Percentiles rank a stretch among this genome's conserved stretches.
These are phyloP conservation scores for Cyprinodon tularosa DNA, from an alignment of 2,113 vertebrate species.

Conservation along the genomic window DNA sequence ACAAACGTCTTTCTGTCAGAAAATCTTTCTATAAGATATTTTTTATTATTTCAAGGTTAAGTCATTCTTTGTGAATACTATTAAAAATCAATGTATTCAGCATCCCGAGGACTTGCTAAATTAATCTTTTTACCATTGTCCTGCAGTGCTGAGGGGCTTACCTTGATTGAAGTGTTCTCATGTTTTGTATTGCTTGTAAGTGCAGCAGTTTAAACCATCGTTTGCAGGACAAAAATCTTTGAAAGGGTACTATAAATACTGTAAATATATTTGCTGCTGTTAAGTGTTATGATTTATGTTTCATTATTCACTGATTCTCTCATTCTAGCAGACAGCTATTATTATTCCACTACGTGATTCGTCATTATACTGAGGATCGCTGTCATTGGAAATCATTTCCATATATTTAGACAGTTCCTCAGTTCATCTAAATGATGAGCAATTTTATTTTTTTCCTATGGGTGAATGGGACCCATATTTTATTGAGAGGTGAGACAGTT, in stretches of 20 bases:
- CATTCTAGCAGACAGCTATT: constrained; percentile 63
- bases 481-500: constrained; percentile 68
- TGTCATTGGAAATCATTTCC: constrained; percentile 78
- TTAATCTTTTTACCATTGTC: constrained; percentile 27
- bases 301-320: constrained; percentile 52
- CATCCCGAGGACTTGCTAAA: constrained; percentile 38
- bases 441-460: constrained; percentile 53
- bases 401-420: constrained; percentile 70
- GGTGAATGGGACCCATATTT: constrained; percentile 60
- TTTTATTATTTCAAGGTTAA: constrained; percentile 19
- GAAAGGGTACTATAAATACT: constrained; percentile 50
- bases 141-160: constrained; percentile 34
- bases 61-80: background rate
- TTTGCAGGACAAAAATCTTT: constrained; percentile 58
- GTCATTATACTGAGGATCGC: constrained; percentile 72
- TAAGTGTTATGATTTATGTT: constrained; percentile 48
- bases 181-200: constrained; percentile 48
- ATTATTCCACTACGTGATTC: constrained; percentile 66
- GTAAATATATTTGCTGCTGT: constrained; percentile 49
- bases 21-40: background rate
- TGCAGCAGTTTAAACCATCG: constrained; percentile 55
- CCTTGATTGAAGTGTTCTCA: constrained; percentile 72
- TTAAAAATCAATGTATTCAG: constrained; percentile 20
- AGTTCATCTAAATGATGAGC: constrained; percentile 68
- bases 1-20: constrained; percentile 3